A percentile compares a stretch with the other conserved stretches of the same genome.
phyloP scores from a whole-genome alignment of 2,888 invertebrate genomes.

The Isotomurus palustris region DNA sequence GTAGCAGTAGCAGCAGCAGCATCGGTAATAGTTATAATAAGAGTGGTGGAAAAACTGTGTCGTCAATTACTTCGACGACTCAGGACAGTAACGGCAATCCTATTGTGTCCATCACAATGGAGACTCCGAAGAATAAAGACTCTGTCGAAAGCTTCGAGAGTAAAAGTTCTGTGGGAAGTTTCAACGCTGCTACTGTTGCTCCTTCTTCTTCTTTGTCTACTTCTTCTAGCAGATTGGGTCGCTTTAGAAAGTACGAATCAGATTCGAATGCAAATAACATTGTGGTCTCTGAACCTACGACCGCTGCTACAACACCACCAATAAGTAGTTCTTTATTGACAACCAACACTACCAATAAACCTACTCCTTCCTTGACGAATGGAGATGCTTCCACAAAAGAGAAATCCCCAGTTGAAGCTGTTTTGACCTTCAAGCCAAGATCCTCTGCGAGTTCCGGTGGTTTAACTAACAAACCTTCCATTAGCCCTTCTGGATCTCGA shows the following conservation, averaged over 20 bases:
- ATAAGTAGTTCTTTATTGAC: background rate
- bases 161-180: background rate
- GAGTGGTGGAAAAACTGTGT: conserved; percentile 7
- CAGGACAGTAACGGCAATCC: conserved; percentile 43
- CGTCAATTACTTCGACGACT: conserved; percentile 6
- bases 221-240: conserved; percentile 8
- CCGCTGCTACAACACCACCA: background rate
- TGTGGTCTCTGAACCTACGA: conserved; percentile 14
- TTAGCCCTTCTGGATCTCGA: conserved; percentile 2
- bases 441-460: conserved; percentile 8
- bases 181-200: background rate
- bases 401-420: conserved; percentile 25
- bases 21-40: conserved; percentile 26
- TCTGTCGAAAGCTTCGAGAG: conserved; percentile 7
- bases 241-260: conserved; percentile 21
- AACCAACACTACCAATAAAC: too few relatives aligned
- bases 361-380: too few relatives aligned
- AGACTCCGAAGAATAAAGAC: conserved; percentile 12
- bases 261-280: conserved; percentile 34
- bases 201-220: conserved; percentile 8
- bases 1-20: conserved; percentile 28
- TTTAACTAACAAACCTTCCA: background rate
- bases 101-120: conserved; percentile 36
- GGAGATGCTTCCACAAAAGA: conserved; percentile 12
- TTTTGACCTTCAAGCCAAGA: conserved; percentile 20